Base-by-base conservation (phyloP, 2,797 vertebrate genomes). In the Gobio occitaniae region DNA sequence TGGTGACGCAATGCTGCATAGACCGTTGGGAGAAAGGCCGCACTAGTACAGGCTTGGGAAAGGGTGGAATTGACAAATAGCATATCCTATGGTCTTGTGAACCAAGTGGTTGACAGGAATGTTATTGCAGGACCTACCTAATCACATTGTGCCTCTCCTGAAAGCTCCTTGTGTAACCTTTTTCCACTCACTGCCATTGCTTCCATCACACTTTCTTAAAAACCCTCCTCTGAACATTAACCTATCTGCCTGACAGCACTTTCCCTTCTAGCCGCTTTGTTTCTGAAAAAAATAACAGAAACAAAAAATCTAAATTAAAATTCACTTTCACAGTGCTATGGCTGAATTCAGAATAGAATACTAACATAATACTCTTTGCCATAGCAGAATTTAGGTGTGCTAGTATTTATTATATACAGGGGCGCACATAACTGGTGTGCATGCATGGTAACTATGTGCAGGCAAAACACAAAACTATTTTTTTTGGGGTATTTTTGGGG, bases 201-300 rank as follows among this genome's bases (percentile, higher is more conserved):
- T 29, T 75, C 16, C 48, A 76, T 76, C 72, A 75, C 72, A 54
- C 72, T 54, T 52, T 54, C 29, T 75, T 21, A 29, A 75, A 75
- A 50, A 75, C 29, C 25, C 47, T 75, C 11, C 1, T 38, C 29
- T 38, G 32, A 56, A 76, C 50, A 36, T 32, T 56, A 21, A 76
- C 19, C 32, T 15, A 56, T 38, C 36, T 3, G 3, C 17, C 11
- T 4, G 72, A 21, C n/a, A 13, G 4, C n/a, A 50, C n/a, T 74
- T 32, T 50, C 72, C 48, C 17, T 52, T 52, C 16, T 74, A 74
- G 25, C 29, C 52, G 25, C 48, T 32, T 32, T 74, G 47, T 50
- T 74, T 74, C 15, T 72, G 3, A 16, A 29, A 48, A 72, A 15
- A 44, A 44, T 25, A 8, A 13, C 16, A 36, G 3, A 36, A 36